Evolutionary conservation across 2,797 vertebrate genomes (phyloP), one percentile per base, ranked within the genome.

Genomic region (Selene dorsalis): DNA sequence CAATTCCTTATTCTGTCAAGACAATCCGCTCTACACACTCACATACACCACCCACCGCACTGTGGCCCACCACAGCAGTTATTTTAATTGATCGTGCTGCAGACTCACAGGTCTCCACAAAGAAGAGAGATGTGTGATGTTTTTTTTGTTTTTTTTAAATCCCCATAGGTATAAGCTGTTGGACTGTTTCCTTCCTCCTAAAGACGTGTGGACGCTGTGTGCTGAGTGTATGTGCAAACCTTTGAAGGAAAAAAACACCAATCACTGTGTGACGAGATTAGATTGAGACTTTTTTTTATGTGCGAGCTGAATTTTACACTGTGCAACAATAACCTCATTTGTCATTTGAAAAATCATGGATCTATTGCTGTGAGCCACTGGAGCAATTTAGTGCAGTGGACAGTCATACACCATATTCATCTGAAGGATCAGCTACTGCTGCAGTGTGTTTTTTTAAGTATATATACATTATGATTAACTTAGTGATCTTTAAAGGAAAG

Each of bases 1-100:
- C 80, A 85, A 71, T 87, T 83, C 71, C 83, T 89, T 86, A 82
- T 86, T 81, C 78, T 80, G 85, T 87, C 82, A 90, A 86, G 88
- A 84, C 80, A 87, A 82, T 84, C 65, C 8, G 38, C 67, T 71
- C 56, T 22, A 58, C 55, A 56, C 70, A 59, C 76, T 41, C 72
- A 66, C 57, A 77, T 60, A 83, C 75, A 74, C 84, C 84, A 79
- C 81, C 84, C 85, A 84, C 84, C 57, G 70, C 18, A 69, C 57
- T 69, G 73, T 70, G 59, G 77, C 77, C 39, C 64, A 60, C 75
- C 17, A 71, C 8, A 71, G 69, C 38, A 59, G 65, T 45, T 47
- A n/a, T 66, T 80, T 76, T 69, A 75, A 85, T 81, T 72, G 68
- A 84, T 67, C 17, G 22, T 82, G 80, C 73, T 82, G 75, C 68